Base-by-base conservation (phyloP, 2,888 invertebrate genomes). In the Sepiola atlantica region DNA sequence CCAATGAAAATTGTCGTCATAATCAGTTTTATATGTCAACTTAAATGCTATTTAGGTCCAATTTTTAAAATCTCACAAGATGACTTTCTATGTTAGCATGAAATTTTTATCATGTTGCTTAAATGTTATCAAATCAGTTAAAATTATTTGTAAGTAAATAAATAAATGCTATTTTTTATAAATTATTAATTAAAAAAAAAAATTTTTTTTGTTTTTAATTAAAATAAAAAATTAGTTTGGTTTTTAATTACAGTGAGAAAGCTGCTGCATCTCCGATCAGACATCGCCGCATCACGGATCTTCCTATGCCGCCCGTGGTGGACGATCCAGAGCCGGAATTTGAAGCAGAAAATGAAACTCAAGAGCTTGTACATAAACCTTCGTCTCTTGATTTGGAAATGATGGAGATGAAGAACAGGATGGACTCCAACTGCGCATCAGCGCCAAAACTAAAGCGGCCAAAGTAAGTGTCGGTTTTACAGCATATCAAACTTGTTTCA, bases 241-340 rank as follows among this genome's bases (percentile, higher is more conserved):
- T 54, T 35, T 91, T n/a, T 24, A n/a, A n/a, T 92, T 92, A 18
- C 55, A 94, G 94, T 92, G 90, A 94, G n/a, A 35, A 94, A 93
- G 35, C 94, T 35, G 91, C 55, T 12, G n/a, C 55, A 28, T 94
- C 94, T 28, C 94, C 94, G 20, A 94, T 93, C 14, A 98, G 98
- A 96, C 98, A 98, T 95, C 98, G 98, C 95, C 98, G 99, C 4
- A 95, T 97, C 93, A 98, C 98, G 97, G 99, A 99, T 97, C 97
- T 99, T 95, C 99, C 99, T 0, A 98, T 99, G 98, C 99, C 99
- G 55, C 99, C 99, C 95, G 98, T 96, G 91, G 95, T 96, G 28
- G 96, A 96, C 95, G 97, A 96, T 57, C 96, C 96, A 24, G 96
- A 96, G 18, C 94, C 95, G 2, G 95, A 95, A 54, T 54, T 90